These are phyloP conservation scores for Sylvilagus bachmani DNA, from an alignment of 2,113 vertebrate genomes.

Conservation along the genomic window DNA sequence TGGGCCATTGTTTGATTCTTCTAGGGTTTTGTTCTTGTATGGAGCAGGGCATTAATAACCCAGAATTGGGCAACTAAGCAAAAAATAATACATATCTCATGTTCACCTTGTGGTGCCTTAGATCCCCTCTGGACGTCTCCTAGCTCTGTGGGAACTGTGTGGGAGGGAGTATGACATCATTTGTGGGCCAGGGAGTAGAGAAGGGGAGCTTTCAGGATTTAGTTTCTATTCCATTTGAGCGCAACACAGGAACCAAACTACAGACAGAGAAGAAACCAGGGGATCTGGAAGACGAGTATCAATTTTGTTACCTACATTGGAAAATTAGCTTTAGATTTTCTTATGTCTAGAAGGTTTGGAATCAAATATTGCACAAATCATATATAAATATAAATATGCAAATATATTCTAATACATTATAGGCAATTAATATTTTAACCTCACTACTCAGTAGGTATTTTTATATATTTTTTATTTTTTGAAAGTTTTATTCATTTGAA, in stretches of 20 bases:
- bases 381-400: background rate
- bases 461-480: too few relatives aligned
- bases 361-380: background rate
- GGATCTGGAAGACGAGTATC: background rate
- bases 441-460: too few relatives aligned
- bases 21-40: constrained; percentile 63
- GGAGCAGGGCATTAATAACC: constrained; percentile 64
- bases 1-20: constrained; percentile 68
- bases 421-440: background rate
- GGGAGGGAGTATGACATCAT: constrained; percentile 18
- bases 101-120: constrained; percentile 48
- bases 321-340: too few relatives aligned
- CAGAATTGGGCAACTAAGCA: constrained; percentile 27
- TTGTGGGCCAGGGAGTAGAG: background rate
- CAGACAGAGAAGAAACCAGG: background rate
- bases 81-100: constrained; percentile 26
- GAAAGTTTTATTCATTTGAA: too few relatives aligned
- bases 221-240: background rate
- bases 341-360: background rate
- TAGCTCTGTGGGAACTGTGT: constrained; percentile 62
- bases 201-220: background rate
- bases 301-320: background rate
- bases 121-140: background rate
- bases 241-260: background rate
- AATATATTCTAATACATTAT: background rate